These are phyloP conservation scores for Oryctolagus cuniculus DNA, from an alignment of 2,113 vertebrate species.

Conservation along the genomic window DNA sequence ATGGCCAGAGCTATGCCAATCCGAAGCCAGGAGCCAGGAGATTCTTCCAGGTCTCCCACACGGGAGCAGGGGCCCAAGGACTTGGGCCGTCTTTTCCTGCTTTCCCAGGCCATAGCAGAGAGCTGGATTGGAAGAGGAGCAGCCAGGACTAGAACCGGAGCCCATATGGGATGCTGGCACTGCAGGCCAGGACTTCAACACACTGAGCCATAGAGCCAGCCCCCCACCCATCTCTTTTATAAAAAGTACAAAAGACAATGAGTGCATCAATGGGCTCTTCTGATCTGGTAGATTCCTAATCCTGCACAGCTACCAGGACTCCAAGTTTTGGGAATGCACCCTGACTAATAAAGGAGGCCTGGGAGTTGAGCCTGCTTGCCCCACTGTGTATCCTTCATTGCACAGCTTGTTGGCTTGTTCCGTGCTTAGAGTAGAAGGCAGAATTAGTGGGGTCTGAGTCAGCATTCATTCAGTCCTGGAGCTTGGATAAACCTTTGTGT, in stretches of 20 bases:
- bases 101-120: too few species aligned
- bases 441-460: fast-evolving
- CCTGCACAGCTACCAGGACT: background rate
- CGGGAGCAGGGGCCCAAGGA: too few species aligned
- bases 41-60: too few species aligned
- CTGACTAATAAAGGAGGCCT: background rate
- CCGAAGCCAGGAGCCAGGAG: too few species aligned
- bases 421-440: background rate
- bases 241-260: background rate
- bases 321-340: background rate
- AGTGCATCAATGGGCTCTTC: background rate
- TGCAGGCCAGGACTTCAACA: too few species aligned
- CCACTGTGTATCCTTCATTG: background rate
- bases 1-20: too few species aligned
- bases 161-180: too few species aligned
- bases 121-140: too few species aligned
- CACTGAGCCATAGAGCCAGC: too few species aligned
- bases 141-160: too few species aligned
- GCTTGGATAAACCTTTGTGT: background rate
- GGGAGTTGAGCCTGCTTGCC: background rate
- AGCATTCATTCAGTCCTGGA: background rate
- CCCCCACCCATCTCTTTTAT: background rate
- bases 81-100: too few species aligned
- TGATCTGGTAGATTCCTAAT: background rate
- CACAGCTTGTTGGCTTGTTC: background rate